Base-by-base conservation (phyloP, 2,797 vertebrate species). In the Poeciliopsis turneri region DNA sequence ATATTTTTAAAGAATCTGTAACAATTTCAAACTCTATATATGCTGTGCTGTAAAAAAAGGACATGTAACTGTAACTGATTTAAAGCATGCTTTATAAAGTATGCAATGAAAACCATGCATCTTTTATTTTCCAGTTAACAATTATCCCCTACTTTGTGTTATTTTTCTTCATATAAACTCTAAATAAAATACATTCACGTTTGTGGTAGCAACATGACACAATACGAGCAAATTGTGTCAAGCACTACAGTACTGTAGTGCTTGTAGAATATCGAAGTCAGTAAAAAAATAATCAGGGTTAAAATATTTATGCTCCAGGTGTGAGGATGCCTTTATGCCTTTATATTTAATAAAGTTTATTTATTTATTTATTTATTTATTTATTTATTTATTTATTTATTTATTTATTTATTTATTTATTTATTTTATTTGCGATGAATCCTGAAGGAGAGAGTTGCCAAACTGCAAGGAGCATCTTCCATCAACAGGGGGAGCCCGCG, bases 401-500 rank as follows among this genome's bases (percentile, higher is more conserved):
- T 30, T 30, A 30, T 30, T 30, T 30, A 30, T 30, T 30, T 30
- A 30, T 30, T 30, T 30, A 30, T 30, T 30, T 30, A 30, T 30
- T 30, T 30, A 30, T 30, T 30, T 11, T n/a, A 4, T 53, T 57
- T 30, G 5, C n/a, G 13, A 30, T 18, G 2, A 11, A 36, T 39
- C 61, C 33, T 39, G 36, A 61, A 66, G 15, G 2, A 2, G 2
- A 7, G 33, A 68, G 5, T 10, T 28, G 16, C 11, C 49, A 77
- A 81, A 80, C 15, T 83, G 91, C 80, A 84, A 15, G 0, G 4
- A 23, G 0, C 23, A 1, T 0, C 0, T 57, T 39, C 73, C 0
- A 78, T 18, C 93, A 87, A 79, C 72, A 93, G 94, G 84, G 89
- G 92, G 93, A n/a, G 89, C 51, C 33, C 86, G 75, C 78, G 28